Conservation (phyloP, 2,888 invertebrate genomes). For the Dryadula phaetusa region DNA sequence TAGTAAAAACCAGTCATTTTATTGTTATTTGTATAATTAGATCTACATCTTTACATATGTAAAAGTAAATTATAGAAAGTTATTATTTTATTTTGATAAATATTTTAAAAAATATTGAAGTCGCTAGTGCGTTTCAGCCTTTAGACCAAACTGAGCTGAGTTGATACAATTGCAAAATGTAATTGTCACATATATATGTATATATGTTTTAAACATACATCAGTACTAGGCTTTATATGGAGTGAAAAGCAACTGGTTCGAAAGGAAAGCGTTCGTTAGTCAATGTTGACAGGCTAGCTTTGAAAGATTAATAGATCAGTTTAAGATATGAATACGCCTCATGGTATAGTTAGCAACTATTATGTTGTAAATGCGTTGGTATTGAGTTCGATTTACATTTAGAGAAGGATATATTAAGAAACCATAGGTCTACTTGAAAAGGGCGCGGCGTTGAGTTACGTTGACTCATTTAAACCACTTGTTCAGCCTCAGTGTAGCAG, state of each 20-base stretch:
- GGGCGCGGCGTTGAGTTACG: no score
- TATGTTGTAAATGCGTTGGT: neutral
- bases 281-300: slow-evolving; percentile 7
- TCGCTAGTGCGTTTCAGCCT: neutral
- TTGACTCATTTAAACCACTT: no score
- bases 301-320: slow-evolving; percentile 5
- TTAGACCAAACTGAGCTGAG: neutral
- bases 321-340: neutral
- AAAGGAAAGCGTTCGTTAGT: slow-evolving; percentile 13
- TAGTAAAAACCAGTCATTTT: no score
- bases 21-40: no score
- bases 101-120: no score
- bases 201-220: slow-evolving; percentile 10
- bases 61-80: no score
- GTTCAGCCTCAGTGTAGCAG: no score
- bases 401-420: no score
- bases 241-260: slow-evolving; percentile 19
- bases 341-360: neutral
- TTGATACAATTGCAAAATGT: slow-evolving; percentile 4
- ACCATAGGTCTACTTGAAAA: no score
- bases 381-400: neutral
- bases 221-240: slow-evolving; percentile 7
- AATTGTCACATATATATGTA: neutral
- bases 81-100: no score
- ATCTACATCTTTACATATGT: no score